Percentiles rank a stretch among this genome's conserved stretches.
phyloP scores from a whole-genome alignment of 2,888 invertebrate species.

The Ptychoptera contaminata region DNA sequence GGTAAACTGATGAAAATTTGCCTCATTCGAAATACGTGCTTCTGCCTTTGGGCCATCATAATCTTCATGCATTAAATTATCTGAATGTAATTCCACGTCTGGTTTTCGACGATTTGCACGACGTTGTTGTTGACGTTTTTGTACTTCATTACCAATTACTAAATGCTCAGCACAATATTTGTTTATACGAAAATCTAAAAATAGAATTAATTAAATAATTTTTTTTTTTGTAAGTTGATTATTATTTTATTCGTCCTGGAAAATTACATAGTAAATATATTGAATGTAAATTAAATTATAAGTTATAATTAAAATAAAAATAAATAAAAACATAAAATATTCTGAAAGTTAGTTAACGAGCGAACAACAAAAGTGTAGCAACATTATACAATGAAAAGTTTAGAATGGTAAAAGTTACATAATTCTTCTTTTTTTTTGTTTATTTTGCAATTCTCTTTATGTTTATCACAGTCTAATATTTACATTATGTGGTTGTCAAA shows the following conservation, averaged over 20 bases:
- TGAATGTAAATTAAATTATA: no score
- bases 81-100: background rate
- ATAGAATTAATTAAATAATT: constrained; percentile 6
- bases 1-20: constrained; percentile 13
- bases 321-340: no score
- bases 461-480: no score
- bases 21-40: constrained; percentile 14
- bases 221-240: background rate
- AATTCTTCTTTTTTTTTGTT: no score
- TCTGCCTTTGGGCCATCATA: constrained; percentile 15
- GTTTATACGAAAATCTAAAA: constrained; percentile 36
- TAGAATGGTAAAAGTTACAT: no score
- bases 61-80: no score
- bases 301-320: no score
- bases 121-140: constrained; percentile 14
- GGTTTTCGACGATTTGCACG: background rate
- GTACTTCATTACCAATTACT: constrained; percentile 23
- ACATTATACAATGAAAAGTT: no score
- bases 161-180: constrained; percentile 41
- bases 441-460: no score
- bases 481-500: no score
- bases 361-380: no score
- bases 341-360: no score
- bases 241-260: background rate
- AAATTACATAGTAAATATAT: background rate